A percentile compares a stretch with the other conserved stretches of the same genome.
These are phyloP conservation scores for Coelopa frigida DNA, from an alignment of 1,140 invertebrate species.

Conservation along the genomic window DNA sequence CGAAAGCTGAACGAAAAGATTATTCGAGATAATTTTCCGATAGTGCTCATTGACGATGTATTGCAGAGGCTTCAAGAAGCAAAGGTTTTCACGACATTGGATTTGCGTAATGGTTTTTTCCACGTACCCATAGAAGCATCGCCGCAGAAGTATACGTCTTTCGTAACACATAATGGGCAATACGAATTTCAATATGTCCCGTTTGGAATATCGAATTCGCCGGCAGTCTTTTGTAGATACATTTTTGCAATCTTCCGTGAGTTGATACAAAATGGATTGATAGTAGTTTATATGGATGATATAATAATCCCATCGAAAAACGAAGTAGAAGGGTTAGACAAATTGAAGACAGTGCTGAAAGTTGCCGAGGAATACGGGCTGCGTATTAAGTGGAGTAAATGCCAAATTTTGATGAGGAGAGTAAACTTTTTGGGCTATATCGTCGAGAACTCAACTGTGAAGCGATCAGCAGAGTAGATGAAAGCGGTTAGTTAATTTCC, in stretches of 20 bases:
- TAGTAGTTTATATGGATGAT: conserved; percentile 12
- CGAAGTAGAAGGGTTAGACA: conserved; percentile 2
- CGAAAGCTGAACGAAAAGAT: conserved; percentile 20
- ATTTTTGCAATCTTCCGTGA: conserved; percentile 1
- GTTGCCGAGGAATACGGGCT: conserved; percentile 3
- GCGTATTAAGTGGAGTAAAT: conserved; percentile 29
- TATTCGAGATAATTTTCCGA: conserved; percentile 22
- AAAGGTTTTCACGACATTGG: conserved; percentile 45
- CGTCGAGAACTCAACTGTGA: conserved; percentile 19
- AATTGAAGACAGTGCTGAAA: conserved; percentile 6
- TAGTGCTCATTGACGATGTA: conserved; percentile 31
- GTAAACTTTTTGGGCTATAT: conserved; percentile 43
- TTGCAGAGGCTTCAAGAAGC: conserved; percentile 18
- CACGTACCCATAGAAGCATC: conserved; percentile 35
- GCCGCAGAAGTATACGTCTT: conserved; percentile 35
- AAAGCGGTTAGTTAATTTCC: conserved; percentile 23
- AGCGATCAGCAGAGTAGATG: conserved; percentile 15
- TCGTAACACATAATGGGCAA: conserved; percentile 39
- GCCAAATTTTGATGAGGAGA: conserved; percentile 32
- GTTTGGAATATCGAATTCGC: conserved; percentile 45
- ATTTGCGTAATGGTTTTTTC: conserved; percentile 44
- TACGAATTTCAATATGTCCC: conserved; percentile 46
- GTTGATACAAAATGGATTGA: neutral
- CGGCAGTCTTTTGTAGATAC: conserved; percentile 31
- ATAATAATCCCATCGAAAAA: conserved; percentile 9